Evolutionary conservation across 2,888 invertebrate genomes (phyloP).

Genomic region (Hydroisotoma schaefferi): DNA sequence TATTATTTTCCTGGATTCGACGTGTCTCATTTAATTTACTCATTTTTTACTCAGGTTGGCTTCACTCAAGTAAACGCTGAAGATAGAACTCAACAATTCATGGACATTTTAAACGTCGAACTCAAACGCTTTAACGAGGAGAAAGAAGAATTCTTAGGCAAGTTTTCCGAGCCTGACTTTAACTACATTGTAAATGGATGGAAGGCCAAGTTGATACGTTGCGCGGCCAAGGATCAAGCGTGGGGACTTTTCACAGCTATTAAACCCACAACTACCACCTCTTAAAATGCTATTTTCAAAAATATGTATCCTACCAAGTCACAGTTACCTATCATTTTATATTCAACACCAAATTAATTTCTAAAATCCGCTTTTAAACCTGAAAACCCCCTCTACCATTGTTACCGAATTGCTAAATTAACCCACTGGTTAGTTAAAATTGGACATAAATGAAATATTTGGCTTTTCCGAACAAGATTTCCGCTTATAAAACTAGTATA

Average conservation of each 20-base stretch:
- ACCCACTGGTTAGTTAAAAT: too few relatives aligned
- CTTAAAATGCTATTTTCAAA: too few relatives aligned
- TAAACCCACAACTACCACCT: too few relatives aligned
- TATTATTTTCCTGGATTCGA: not conserved
- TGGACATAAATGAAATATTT: too few relatives aligned
- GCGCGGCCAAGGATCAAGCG: slow-evolving; percentile 53
- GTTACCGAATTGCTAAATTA: too few relatives aligned
- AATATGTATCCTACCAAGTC: too few relatives aligned
- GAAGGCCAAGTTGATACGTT: slow-evolving; percentile 53
- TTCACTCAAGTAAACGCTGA: slow-evolving; percentile 55
- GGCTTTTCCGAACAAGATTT: too few relatives aligned
- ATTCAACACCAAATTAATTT: too few relatives aligned
- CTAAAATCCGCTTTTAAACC: too few relatives aligned
- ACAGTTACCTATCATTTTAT: too few relatives aligned
- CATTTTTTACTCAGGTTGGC: slow-evolving; percentile 49
- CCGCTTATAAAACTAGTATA: too few relatives aligned
- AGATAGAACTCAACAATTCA: slow-evolving; percentile 56
- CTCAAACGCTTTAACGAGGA: slow-evolving; percentile 52
- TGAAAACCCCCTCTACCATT: too few relatives aligned
- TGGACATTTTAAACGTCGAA: slow-evolving; percentile 55
- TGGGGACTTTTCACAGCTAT: slow-evolving; percentile 53
- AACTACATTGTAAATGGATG: slow-evolving; percentile 56
- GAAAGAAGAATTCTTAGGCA: slow-evolving; percentile 55
- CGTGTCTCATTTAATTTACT: not conserved
- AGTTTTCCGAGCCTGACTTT: slow-evolving; percentile 56